Evolutionary conservation across 1,140 invertebrate genomes (phyloP), one percentile per base, ranked within the genome.

Genomic region (Aethina tumida): DNA sequence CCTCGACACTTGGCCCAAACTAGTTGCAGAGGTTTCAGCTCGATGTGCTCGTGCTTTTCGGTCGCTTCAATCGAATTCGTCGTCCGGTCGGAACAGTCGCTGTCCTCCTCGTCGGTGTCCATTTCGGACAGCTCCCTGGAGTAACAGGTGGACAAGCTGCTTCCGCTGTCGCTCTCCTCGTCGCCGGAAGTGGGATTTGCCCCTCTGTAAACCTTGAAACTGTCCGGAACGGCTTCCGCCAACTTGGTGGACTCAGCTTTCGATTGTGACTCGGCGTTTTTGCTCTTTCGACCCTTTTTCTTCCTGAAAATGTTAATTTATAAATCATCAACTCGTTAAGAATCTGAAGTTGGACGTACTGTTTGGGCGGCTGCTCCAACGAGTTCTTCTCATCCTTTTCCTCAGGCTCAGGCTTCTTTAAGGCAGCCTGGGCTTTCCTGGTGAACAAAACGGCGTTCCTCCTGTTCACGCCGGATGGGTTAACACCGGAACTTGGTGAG

Each of bases 1-100:
- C 91, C 92, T 41, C 91, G 74, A 69, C 90, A 96, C 59, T 96
- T 96, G 1, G 92, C 92, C 93, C 93, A 97, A 1, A 97, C 92
- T 5, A 96, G 71, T 60, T 95, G 89, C 13, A 96, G 63, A 1
- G 88, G 84, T 52, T 87, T 81, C 19, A 89, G 56, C 41, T 48
- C 58, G n/a, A n/a, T n/a, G n/a, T n/a, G n/a, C n/a, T n/a, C n/a
- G 22, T 28, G 32, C 26, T 58, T 59, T n/a, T 56, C 53, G 12
- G 44, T 30, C 7, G 17, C 31, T 4, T 32, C 21, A 12, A 46
- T 46, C 14, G 50, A 25, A 19, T 52, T 50, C 22, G 34, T 28
- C 15, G 35, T 32, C 13, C 25, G 12, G 1, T 35, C 43, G 9
- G 20, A 43, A 7, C 38, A 43, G 6, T 47, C 43, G 6, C 48